Evolutionary conservation across 2,888 invertebrate species (phyloP).

Genomic region (Anorthoa munda): DNA sequence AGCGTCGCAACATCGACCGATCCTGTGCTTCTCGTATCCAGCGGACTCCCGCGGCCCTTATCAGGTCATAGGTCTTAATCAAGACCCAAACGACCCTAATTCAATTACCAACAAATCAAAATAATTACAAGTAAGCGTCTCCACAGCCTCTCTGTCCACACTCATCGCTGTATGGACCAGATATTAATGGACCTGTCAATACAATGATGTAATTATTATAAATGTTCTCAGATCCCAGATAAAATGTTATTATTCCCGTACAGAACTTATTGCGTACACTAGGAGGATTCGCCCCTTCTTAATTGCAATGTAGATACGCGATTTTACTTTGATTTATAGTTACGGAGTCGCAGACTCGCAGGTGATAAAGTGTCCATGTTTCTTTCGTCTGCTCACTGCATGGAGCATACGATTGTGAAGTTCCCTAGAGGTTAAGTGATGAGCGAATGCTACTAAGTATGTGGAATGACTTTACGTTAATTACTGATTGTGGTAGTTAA

Average conservation of each 20-base stretch:
- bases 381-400: slow-evolving; percentile 75
- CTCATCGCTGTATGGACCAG: slow-evolving; percentile 70
- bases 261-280: slow-evolving; percentile 77
- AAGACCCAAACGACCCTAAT: not conserved
- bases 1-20: too few species aligned
- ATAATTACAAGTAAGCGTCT: slow-evolving; percentile 33
- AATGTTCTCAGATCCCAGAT: slow-evolving; percentile 83
- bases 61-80: too few species aligned
- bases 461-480: slow-evolving; percentile 47
- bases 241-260: slow-evolving; percentile 83
- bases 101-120: slow-evolving; percentile 22
- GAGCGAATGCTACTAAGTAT: slow-evolving; percentile 47
- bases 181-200: slow-evolving; percentile 88
- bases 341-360: slow-evolving; percentile 64
- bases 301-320: slow-evolving; percentile 79
- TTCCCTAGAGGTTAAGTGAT: slow-evolving; percentile 55
- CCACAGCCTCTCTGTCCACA: slow-evolving; percentile 39
- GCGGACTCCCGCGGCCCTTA: too few species aligned
- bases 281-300: slow-evolving; percentile 78
- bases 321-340: slow-evolving; percentile 65
- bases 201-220: slow-evolving; percentile 88
- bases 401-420: slow-evolving; percentile 50
- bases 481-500: slow-evolving; percentile 28
- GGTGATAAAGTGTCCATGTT: slow-evolving; percentile 77
- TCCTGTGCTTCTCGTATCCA: too few species aligned